phyloP scores from a whole-genome alignment of 2,888 invertebrate genomes.

The Camptogramma bilineatum region DNA sequence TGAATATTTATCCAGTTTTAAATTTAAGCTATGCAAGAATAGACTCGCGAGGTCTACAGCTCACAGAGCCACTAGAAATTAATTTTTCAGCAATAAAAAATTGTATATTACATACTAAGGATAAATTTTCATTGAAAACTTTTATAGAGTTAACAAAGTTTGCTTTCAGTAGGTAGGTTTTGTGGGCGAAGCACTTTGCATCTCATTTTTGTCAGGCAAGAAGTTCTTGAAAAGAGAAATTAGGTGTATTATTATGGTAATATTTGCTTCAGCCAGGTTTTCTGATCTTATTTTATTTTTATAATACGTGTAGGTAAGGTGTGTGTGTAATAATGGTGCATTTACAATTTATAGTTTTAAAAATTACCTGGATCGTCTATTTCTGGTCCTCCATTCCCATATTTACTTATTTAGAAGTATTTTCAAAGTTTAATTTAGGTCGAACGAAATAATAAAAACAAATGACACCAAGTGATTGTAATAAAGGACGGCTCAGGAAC shows the following conservation, averaged over 20 bases:
- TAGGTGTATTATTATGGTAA: not conserved
- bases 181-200: slow-evolving; percentile 22
- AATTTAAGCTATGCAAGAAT: too few relatives aligned
- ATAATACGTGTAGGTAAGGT: not conserved
- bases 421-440: slow-evolving; percentile 16
- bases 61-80: too few relatives aligned
- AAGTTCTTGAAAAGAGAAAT: not conserved
- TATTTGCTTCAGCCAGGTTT: not conserved
- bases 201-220: slow-evolving; percentile 12
- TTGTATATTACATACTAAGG: not conserved
- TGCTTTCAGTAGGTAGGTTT: not conserved
- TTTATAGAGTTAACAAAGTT: slow-evolving; percentile 13
- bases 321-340: not conserved
- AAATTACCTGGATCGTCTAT: too few relatives aligned
- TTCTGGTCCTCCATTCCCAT: not conserved
- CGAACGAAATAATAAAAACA: slow-evolving; percentile 47
- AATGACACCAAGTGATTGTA: slow-evolving; percentile 39
- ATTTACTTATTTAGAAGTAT: too few relatives aligned
- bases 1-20: too few relatives aligned
- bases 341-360: too few relatives aligned
- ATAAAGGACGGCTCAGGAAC: slow-evolving; percentile 34
- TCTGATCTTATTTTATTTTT: not conserved
- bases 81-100: not conserved
- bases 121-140: not conserved
- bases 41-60: too few relatives aligned